phyloP scores from a whole-genome alignment of 1,140 invertebrate species.

The Lepidurus couesii region DNA sequence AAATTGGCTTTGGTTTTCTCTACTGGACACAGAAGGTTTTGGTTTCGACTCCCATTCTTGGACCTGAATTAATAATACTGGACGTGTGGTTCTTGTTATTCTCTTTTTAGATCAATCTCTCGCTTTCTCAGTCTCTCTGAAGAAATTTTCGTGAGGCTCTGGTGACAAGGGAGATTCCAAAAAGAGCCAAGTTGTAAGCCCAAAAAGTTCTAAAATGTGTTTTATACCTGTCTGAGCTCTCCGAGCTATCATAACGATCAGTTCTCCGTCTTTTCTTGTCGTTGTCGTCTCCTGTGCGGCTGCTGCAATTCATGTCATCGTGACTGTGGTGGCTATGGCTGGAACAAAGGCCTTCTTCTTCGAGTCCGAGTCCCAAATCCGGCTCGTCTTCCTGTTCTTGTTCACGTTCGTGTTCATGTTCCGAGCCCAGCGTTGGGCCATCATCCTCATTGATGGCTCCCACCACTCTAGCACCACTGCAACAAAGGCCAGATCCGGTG shows the following conservation, averaged over 20 bases:
- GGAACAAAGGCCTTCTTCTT: constrained; percentile 20
- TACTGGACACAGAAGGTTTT: too few species aligned
- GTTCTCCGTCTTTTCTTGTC: constrained; percentile 32
- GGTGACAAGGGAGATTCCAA: neutral
- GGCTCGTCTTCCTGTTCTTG: constrained; percentile 15
- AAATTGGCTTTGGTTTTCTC: too few species aligned
- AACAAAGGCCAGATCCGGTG: constrained; percentile 13
- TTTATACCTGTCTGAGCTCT: constrained; percentile 33
- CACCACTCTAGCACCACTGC: neutral
- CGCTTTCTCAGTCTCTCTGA: neutral
- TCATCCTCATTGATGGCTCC: neutral
- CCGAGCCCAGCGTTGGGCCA: neutral
- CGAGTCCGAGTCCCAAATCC: neutral
- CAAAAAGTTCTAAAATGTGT: too few species aligned
- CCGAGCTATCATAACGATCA: constrained; percentile 33
- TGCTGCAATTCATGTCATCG: neutral
- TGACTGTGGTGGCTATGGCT: neutral
- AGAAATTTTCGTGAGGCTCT: neutral
- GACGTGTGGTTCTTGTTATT: too few species aligned
- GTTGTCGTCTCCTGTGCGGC: constrained; percentile 17
- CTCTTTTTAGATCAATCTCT: too few species aligned
- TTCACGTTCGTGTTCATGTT: constrained; percentile 15
- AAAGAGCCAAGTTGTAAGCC: neutral
- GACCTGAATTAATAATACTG: too few species aligned
- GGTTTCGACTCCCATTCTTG: too few species aligned